Conservation (phyloP, 2,113 vertebrate species). For the Paradoxurus hermaphroditus region DNA sequence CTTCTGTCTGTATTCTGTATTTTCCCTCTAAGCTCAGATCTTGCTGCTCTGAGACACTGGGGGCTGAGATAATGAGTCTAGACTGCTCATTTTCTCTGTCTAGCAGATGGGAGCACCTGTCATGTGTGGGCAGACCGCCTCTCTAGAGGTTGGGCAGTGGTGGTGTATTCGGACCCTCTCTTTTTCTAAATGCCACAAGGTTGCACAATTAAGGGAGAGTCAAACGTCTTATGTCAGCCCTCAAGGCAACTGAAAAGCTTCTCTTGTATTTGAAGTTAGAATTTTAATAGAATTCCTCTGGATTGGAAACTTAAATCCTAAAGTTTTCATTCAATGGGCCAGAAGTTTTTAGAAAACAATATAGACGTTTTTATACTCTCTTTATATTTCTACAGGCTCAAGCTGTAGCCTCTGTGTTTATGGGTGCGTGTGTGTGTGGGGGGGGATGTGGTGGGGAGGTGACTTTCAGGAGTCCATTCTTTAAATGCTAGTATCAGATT, state of each 20-base stretch:
- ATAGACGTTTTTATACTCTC: neutral
- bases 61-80: slow-evolving; percentile 55
- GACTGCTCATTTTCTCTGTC: slow-evolving; percentile 40
- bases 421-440: neutral
- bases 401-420: neutral
- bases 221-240: slow-evolving; percentile 1
- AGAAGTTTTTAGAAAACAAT: neutral
- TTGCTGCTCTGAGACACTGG: neutral
- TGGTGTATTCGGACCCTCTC: neutral
- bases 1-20: slow-evolving; percentile 13
- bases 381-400: neutral
- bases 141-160: neutral
- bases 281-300: slow-evolving; percentile 4
- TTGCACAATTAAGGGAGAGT: slow-evolving; percentile 45
- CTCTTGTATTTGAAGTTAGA: neutral
- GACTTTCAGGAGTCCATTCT: neutral
- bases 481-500: neutral
- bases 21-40: neutral
- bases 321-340: neutral
- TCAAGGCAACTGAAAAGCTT: neutral
- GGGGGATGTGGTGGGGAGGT: rapidly evolving
- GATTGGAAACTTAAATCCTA: neutral
- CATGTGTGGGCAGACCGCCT: neutral
- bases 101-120: slow-evolving; percentile 33
- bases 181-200: slow-evolving; percentile 44